Conservation (phyloP, 2,113 vertebrate species). For the Cariama cristata region DNA sequence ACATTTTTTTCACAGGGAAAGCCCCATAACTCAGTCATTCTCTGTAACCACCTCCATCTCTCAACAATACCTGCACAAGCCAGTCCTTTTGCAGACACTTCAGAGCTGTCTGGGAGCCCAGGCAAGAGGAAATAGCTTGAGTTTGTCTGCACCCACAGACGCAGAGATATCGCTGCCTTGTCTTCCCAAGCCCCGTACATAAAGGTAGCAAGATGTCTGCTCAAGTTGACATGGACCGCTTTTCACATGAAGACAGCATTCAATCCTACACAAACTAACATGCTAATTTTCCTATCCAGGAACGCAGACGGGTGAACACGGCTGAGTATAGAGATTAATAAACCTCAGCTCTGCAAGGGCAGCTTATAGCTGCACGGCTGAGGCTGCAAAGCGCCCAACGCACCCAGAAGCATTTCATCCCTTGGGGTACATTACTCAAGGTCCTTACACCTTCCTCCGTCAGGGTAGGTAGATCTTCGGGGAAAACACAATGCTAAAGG, state of each 20-base stretch:
- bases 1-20: neutral
- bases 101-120: neutral
- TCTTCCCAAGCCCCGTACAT: neutral
- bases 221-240: neutral
- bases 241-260: neutral
- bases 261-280: neutral
- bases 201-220: neutral
- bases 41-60: neutral
- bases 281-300: neutral
- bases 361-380: neutral
- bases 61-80: neutral
- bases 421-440: neutral
- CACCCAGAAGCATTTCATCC: neutral
- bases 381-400: neutral
- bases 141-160: neutral
- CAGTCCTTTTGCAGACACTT: neutral
- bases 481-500: neutral
- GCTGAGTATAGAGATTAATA: conserved; percentile 5
- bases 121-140: neutral
- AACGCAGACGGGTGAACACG: neutral
- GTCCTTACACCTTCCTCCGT: neutral
- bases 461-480: neutral
- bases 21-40: neutral
- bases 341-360: conserved; percentile 2
- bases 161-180: neutral